These are phyloP conservation scores for Oopsacas minuta DNA, from an alignment of 37 sponge, comb jelly and placozoan genomes.

Conservation along the genomic window DNA sequence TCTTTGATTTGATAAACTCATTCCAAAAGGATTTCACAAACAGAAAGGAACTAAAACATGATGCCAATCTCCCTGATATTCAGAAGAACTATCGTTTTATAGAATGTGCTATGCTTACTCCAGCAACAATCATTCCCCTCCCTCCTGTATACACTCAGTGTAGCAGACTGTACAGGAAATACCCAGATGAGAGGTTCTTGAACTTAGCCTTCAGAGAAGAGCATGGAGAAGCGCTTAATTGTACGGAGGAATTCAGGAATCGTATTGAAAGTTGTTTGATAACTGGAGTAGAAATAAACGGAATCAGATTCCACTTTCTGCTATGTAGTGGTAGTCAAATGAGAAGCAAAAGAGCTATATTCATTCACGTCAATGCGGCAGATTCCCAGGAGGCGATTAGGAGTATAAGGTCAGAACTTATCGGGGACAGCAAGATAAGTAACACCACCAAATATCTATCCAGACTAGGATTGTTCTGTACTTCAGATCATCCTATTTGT, in stretches of 20 bases:
- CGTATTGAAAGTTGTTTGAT: neutral
- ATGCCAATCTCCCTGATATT: neutral
- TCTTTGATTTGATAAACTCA: neutral
- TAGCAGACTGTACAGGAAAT: constrained; percentile 2
- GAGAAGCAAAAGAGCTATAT: neutral
- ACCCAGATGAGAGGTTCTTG: neutral
- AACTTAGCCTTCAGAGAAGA: constrained; percentile 1
- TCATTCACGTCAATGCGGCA: neutral
- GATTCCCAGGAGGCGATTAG: neutral
- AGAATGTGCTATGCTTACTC: neutral
- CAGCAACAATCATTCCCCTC: neutral
- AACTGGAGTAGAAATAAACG: neutral
- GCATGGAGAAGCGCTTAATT: neutral
- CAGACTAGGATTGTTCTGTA: neutral
- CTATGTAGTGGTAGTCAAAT: neutral
- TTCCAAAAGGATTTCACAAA: neutral
- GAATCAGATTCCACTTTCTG: neutral
- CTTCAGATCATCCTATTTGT: neutral
- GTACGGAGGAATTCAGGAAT: neutral
- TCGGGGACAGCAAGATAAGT: neutral
- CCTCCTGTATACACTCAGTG: neutral
- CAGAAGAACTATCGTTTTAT: neutral
- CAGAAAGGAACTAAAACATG: neutral
- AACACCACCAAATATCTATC: neutral
- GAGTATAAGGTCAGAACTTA: neutral